phyloP scores from a whole-genome alignment of 2,113 vertebrate species.

The Odobenus rosmarus region DNA sequence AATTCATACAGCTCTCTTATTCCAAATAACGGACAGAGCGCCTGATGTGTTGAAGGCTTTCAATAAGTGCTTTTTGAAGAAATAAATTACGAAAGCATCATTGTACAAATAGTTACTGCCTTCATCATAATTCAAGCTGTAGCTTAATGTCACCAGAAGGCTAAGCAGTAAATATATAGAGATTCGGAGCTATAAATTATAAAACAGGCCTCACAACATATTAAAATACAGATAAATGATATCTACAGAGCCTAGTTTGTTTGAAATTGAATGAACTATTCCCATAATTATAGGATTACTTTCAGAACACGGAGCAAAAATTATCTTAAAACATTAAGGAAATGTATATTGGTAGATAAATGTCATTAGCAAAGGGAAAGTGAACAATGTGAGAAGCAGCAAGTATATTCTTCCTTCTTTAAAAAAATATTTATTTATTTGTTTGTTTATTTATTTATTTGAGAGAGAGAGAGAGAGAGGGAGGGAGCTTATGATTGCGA shows the following conservation, averaged over 20 bases:
- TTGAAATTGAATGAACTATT: background rate
- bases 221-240: background rate
- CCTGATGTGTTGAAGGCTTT: constrained; percentile 24
- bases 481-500: background rate
- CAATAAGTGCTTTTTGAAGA: constrained; percentile 38
- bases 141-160: constrained; percentile 33
- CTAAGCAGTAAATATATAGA: constrained; percentile 30
- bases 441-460: background rate
- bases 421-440: background rate
- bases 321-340: background rate
- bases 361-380: background rate
- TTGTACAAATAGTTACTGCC: constrained; percentile 35
- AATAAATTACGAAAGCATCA: constrained; percentile 46
- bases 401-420: background rate
- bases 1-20: background rate
- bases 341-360: background rate
- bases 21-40: background rate
- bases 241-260: background rate
- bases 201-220: background rate
- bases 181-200: constrained; percentile 23
- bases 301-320: background rate
- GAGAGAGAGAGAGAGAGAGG: background rate
- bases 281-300: background rate
- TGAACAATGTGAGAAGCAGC: background rate
- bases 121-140: constrained; percentile 47